phyloP scores from a whole-genome alignment of 1,140 invertebrate genomes.

The Centruroides sculpturatus region DNA sequence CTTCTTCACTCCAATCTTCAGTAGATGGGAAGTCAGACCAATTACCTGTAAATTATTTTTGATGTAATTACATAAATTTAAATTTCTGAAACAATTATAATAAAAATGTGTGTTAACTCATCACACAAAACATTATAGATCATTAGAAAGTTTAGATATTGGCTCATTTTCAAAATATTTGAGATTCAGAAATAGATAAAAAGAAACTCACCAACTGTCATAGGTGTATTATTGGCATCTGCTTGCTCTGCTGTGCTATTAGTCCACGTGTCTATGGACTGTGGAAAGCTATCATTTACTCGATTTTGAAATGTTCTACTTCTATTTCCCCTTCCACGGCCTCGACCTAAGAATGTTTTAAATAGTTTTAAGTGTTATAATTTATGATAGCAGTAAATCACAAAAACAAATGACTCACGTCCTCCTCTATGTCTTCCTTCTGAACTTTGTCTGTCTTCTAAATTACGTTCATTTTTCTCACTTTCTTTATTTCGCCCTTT shows the following conservation, averaged over 20 bases:
- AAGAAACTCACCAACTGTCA: constrained; percentile 19
- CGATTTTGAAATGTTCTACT: constrained; percentile 20
- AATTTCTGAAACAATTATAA: no score
- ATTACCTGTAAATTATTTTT: constrained; percentile 17
- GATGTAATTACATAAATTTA: no score
- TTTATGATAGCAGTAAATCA: not conserved
- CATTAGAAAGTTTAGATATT: no score
- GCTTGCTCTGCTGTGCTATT: constrained; percentile 34
- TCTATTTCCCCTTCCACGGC: constrained; percentile 40
- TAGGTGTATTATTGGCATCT: constrained; percentile 11
- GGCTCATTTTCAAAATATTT: not conserved
- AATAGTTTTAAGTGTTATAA: not conserved
- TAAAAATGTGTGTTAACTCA: no score
- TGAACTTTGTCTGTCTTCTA: constrained; percentile 32
- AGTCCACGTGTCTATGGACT: constrained; percentile 45
- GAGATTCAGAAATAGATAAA: not conserved
- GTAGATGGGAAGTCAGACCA: constrained; percentile 38
- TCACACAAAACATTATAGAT: no score
- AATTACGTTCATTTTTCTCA: constrained; percentile 43
- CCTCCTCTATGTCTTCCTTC: constrained; percentile 12
- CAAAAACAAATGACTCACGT: not conserved
- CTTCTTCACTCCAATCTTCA: constrained; percentile 89
- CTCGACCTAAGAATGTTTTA: constrained; percentile 21
- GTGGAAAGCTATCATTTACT: constrained; percentile 18
- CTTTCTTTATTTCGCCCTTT: constrained; percentile 41